Evolutionary conservation across 2,113 vertebrate species (phyloP).

Genomic region (Varanus komodoensis): DNA sequence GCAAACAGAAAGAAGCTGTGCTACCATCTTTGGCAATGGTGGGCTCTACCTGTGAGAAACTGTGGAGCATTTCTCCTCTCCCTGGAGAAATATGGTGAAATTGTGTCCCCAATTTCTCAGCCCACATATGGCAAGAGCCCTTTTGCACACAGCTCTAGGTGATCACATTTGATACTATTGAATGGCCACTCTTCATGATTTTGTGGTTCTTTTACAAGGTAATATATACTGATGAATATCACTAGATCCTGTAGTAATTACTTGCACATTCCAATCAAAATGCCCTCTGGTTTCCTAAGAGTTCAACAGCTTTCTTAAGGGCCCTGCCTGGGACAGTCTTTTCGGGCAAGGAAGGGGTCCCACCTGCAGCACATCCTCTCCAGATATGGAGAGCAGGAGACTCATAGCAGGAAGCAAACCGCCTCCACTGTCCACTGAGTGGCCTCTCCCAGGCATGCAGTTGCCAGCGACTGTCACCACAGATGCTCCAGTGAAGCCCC

Average conservation of each 20-base stretch:
- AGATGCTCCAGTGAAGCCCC: neutral
- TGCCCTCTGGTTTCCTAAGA: neutral
- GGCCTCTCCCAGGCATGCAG: neutral
- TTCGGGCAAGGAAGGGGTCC: neutral
- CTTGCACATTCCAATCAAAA: neutral
- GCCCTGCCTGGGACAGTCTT: neutral
- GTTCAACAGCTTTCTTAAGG: neutral
- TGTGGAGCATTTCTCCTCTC: no score
- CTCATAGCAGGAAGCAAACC: neutral
- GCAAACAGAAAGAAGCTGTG: no score
- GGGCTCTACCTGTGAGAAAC: no score
- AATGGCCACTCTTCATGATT: neutral
- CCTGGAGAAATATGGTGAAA: no score
- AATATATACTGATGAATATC: neutral
- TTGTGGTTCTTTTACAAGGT: neutral
- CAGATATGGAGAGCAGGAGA: neutral
- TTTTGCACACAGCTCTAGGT: no score
- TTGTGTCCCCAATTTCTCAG: no score
- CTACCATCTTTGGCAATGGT: no score
- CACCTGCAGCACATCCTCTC: neutral
- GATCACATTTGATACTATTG: neutral
- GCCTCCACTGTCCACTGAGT: neutral
- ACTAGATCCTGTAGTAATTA: neutral
- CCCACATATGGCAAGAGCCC: no score
- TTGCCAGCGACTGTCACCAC: neutral